Evolutionary conservation across 2,113 vertebrate species (phyloP).

Genomic region (Hylia prasina): DNA sequence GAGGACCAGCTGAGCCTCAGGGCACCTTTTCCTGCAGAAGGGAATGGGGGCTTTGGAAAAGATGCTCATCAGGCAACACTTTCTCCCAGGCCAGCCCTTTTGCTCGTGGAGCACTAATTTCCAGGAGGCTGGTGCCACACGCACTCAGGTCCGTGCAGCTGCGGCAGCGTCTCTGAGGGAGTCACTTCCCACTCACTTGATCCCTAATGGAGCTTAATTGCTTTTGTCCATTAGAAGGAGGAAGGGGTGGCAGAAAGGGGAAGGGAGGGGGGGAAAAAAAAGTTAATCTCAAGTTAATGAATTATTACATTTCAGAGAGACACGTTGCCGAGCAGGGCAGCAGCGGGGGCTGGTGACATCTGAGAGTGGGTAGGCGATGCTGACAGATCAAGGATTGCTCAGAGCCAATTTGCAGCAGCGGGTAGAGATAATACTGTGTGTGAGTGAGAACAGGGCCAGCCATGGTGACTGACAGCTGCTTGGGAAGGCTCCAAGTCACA

Average conservation of each 20-base stretch:
- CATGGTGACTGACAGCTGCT: not conserved
- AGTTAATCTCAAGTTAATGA: conserved; percentile 43
- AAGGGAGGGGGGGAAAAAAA: not conserved
- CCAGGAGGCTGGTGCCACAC: not conserved
- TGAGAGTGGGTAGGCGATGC: conserved; percentile 63
- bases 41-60: not conserved
- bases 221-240: conserved; percentile 59
- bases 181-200: conserved; percentile 12
- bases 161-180: fast-evolving
- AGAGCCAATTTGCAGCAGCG: conserved; percentile 66
- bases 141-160: not conserved
- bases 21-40: not conserved
- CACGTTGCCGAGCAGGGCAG: conserved; percentile 37
- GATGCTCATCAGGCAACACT: not conserved
- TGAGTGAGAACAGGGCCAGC: conserved; percentile 43
- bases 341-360: conserved; percentile 62
- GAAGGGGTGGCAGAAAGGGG: not conserved
- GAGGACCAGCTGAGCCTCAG: not conserved
- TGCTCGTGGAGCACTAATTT: not conserved
- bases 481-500: conserved; percentile 26
- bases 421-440: conserved; percentile 51
- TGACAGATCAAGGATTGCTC: conserved; percentile 68
- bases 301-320: conserved; percentile 61
- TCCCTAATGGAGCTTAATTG: conserved; percentile 58
- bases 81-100: not conserved